These are phyloP conservation scores for Phyllostomus hastatus DNA, from an alignment of 2,113 vertebrate genomes.

Conservation along the genomic window DNA sequence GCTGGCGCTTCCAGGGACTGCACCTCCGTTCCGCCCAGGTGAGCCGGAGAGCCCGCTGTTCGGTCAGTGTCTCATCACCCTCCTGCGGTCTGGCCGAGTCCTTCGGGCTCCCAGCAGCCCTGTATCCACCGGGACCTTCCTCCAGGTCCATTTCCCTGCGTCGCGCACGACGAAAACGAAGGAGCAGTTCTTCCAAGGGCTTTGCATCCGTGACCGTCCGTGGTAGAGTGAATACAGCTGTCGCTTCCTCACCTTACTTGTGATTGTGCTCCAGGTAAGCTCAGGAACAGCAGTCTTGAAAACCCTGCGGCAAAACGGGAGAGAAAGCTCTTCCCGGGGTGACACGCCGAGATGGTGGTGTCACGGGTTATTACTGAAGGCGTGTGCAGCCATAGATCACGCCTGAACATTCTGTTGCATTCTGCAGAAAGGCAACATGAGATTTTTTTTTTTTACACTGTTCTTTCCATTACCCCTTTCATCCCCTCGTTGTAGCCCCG, in stretches of 20 bases:
- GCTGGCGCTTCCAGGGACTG: not conserved
- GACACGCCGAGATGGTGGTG: slow-evolving; percentile 59
- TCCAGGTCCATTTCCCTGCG: not conserved
- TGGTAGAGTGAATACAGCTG: slow-evolving; percentile 44
- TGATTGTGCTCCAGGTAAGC: slow-evolving; percentile 58
- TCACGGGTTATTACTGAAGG: slow-evolving; percentile 33
- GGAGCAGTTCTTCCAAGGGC: not conserved
- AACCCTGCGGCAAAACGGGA: slow-evolving; percentile 35
- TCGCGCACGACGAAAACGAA: not conserved
- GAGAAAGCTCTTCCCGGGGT: slow-evolving; percentile 27
- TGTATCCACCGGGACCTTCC: not conserved
- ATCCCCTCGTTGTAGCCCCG: slow-evolving; percentile 6
- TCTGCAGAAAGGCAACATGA: slow-evolving; percentile 8
- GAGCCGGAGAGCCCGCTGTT: not conserved
- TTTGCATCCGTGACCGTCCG: slow-evolving; percentile 22
- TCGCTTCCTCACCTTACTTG: slow-evolving; percentile 42
- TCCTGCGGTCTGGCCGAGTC: fast-evolving
- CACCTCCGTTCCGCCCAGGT: not conserved
- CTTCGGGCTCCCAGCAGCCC: not conserved
- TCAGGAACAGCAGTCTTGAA: slow-evolving; percentile 45
- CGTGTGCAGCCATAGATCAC: slow-evolving; percentile 28
- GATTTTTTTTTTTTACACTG: slow-evolving; percentile 11
- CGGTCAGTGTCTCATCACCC: not conserved
- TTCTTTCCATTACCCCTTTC: slow-evolving; percentile 48
- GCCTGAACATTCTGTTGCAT: slow-evolving; percentile 10